Base-by-base conservation (phyloP, 2,797 vertebrate species). In the Xenops minutus region DNA sequence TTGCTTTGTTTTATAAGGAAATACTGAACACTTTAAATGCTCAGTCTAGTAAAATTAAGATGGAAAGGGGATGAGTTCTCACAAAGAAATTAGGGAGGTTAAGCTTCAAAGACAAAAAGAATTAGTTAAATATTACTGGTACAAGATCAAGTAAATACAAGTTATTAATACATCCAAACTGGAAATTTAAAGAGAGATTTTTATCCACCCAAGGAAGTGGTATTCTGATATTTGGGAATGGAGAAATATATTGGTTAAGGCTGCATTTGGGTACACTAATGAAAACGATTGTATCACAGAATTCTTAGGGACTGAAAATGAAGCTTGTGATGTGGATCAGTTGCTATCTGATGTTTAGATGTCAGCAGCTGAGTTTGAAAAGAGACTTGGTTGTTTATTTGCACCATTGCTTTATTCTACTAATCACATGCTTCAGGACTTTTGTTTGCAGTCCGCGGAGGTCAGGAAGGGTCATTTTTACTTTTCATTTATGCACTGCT, bases 291-390 rank as follows among this genome's bases (percentile, higher is more conserved):
- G 80, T 77, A 88, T 85, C 30, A 17, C 92, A 74, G 93, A 89
- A 92, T 91, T 90, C 94, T 92, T 96, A 93, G 94, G 83, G 93
- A 89, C 83, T 93, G 92, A 97, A 94, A 93, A 95, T n/a, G 22
- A 92, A 83, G 94, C 96, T 97, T 95, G 93, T 97, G 95, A 95
- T 97, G 90, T 71, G 93, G 88, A 97, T 97, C 96, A 96, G 90
- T 96, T 85, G 83, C 37, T 93, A 39, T 94, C 92, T 93, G 90
- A 95, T 96, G 96, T 97, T 95, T 92, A 97, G 93, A 86, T 95
- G 96, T 97, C 96, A 97, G 96, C 96, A 96, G 85, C 93, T 95
- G 95, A 91, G 92, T 95, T 94, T 97, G 90, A 96, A 97, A 97
- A 97, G 95, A 91, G 94, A 95, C 90, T 94, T 91, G 80, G 74